These are phyloP conservation scores for Lepidocyrtinus sp. DNA, from an alignment of 2,888 invertebrate species.

Conservation along the genomic window DNA sequence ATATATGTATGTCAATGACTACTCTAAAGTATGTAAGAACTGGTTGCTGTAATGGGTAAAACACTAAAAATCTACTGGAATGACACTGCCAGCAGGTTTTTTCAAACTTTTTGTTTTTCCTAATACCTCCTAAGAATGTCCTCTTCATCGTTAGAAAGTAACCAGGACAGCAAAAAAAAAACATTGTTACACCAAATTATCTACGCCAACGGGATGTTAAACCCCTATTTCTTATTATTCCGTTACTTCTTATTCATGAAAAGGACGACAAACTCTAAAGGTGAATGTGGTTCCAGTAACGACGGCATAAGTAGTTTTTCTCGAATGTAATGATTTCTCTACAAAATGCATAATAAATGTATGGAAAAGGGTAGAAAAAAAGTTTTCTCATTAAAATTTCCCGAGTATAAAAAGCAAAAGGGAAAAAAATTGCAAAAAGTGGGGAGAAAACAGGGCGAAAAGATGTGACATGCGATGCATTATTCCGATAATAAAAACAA, in stretches of 20 bases:
- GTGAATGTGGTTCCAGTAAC: neutral
- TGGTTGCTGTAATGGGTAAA: neutral
- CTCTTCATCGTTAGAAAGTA: neutral
- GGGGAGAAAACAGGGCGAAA: slow-evolving; percentile 1
- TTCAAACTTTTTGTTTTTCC: neutral
- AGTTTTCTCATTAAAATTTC: slow-evolving; percentile 56
- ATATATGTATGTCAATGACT: too few species aligned
- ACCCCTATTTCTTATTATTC: too few species aligned
- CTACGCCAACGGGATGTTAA: too few species aligned
- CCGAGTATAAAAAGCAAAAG: neutral
- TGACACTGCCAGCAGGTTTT: slow-evolving; percentile 10
- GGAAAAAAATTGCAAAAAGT: neutral
- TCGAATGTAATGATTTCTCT: neutral
- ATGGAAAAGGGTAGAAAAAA: slow-evolving; percentile 26
- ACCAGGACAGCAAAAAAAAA: neutral
- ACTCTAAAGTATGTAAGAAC: too few species aligned
- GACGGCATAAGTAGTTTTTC: neutral
- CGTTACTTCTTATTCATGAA: too few species aligned
- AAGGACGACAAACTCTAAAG: neutral
- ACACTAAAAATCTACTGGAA: slow-evolving; percentile 7
- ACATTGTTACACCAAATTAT: neutral
- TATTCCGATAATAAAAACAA: slow-evolving; percentile 13
- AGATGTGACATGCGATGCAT: slow-evolving; percentile 13
- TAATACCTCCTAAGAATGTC: neutral
- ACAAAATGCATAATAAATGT: slow-evolving; percentile 6